Conservation (phyloP, 2,113 vertebrate species). For the Phyllostomus hastatus region DNA sequence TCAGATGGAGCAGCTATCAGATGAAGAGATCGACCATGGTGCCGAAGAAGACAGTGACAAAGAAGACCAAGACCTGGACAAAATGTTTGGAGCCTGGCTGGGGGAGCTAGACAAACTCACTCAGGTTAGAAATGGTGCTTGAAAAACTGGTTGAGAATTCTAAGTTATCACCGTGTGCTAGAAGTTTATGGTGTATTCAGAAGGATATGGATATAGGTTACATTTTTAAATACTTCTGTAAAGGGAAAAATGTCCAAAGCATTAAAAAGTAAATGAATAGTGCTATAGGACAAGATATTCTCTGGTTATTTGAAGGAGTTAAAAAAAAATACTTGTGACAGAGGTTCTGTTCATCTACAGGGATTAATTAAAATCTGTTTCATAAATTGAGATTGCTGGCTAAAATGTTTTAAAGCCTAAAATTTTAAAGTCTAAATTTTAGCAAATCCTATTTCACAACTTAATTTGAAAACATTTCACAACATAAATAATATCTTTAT, state of each 20-base stretch:
- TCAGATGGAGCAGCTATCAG: slow-evolving; percentile 98
- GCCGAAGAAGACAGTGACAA: slow-evolving; percentile 99
- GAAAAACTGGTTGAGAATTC: background rate
- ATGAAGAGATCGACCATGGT: slow-evolving; percentile 97
- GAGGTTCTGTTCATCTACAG: background rate
- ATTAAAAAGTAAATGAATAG: background rate
- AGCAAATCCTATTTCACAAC: background rate
- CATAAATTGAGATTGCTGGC: background rate
- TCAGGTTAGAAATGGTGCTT: slow-evolving; percentile 80
- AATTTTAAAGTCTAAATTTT: slow-evolving; percentile 44
- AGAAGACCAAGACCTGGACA: slow-evolving; percentile 98
- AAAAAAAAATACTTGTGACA: background rate
- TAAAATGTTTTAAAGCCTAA: slow-evolving; percentile 37
- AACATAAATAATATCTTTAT: background rate
- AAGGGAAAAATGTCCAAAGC: background rate
- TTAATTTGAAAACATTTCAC: slow-evolving; percentile 41
- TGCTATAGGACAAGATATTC: background rate
- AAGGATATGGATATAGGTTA: background rate
- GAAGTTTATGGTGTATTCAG: slow-evolving; percentile 8
- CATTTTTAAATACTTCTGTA: slow-evolving; percentile 21
- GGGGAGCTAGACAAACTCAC: slow-evolving; percentile 98
- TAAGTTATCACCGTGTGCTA: background rate
- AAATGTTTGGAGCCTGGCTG: slow-evolving; percentile 99
- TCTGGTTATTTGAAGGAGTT: background rate
- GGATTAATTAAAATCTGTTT: slow-evolving; percentile 10